Conservation (phyloP, 37 sponge, comb jelly and placozoan genomes). For the Halichondria panicea region DNA sequence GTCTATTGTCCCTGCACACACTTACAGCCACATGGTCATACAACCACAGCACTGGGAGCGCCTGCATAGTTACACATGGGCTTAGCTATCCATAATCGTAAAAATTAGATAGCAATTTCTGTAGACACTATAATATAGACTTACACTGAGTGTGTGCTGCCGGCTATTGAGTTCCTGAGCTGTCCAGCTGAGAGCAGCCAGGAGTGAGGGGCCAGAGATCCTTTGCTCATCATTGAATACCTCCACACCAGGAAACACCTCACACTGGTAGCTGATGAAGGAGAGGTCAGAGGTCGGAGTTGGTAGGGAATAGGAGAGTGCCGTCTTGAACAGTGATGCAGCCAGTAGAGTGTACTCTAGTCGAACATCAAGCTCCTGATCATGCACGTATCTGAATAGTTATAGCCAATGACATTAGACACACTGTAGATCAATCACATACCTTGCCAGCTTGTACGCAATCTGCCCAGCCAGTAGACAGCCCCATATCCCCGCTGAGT, state of each 20-base stretch:
- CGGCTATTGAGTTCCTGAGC: slow-evolving; percentile 30
- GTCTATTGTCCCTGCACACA: slow-evolving; percentile 42
- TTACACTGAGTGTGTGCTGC: slow-evolving; percentile 19
- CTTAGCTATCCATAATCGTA: not conserved
- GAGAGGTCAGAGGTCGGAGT: slow-evolving; percentile 47
- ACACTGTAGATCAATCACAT: no score
- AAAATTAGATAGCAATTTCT: not conserved
- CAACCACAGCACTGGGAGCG: slow-evolving; percentile 75
- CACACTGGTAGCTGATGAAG: slow-evolving; percentile 37
- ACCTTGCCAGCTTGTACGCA: slow-evolving; percentile 63
- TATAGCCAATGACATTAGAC: no score
- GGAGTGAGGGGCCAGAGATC: slow-evolving; percentile 34
- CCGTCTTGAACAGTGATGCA: slow-evolving; percentile 51
- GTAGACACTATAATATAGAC: not conserved
- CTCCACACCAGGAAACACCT: slow-evolving; percentile 60
- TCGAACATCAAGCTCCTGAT: slow-evolving; percentile 42
- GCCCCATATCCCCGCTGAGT: slow-evolving; percentile 68
- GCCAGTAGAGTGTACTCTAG: slow-evolving; percentile 63
- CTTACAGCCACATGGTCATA: slow-evolving; percentile 63
- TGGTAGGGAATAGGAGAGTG: slow-evolving; percentile 41
- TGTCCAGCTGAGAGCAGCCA: slow-evolving; percentile 28
- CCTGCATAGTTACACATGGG: slow-evolving; percentile 21
- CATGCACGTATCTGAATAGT: slow-evolving; percentile 46
- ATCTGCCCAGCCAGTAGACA: slow-evolving; percentile 55
- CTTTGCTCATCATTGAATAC: slow-evolving; percentile 58